Evolutionary conservation across 1,140 invertebrate species (phyloP), one percentile per base, ranked within the genome.

Genomic region (Mizuhopecten yessoensis): DNA sequence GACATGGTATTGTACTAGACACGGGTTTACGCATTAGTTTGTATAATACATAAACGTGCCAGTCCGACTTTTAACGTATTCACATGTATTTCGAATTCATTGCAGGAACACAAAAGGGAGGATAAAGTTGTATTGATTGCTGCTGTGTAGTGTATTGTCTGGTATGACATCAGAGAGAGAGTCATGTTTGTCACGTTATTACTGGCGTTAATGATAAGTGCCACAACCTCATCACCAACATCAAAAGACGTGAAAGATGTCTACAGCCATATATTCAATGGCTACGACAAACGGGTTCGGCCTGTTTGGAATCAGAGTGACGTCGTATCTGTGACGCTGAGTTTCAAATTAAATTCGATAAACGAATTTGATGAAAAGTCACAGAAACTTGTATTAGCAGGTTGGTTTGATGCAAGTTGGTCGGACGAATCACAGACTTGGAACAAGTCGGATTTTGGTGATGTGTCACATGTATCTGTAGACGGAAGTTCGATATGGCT

Each of bases 401-500:
- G 90, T 0, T 90, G 34, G 36, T 34, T 93, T 9, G 0, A 2
- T 9, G 29, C 90, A 15, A 15, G 0, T 2, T 93, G 92, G 92
- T 89, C 20, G 9, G 92, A 93, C 45, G 87, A 90, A 36, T 87
- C 86, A 33, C 86, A 92, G 3, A 0, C 34, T 20, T 93, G 92
- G 92, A 34, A 90, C 7, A 87, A 49, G 0, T 15, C 15, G 0
- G 15, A 20, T 34, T 88, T 89, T 34, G 57, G 86, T 23, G 36
- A 39, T 29, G n/a, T 91, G 7, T 45, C 42, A 33, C 36, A 49
- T 86, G 23, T 92, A 9, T 42, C 75, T 42, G 15, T 91, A 10
- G 88, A 75, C n/a, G n/a, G 20, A n/a, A n/a, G 90, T 29, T 42
- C 90, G 9, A 91, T 92, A 29, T 93, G 92, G 92, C 92, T 87